Evolutionary conservation across 2,888 invertebrate species (phyloP).

Genomic region (Melipona beecheii): DNA sequence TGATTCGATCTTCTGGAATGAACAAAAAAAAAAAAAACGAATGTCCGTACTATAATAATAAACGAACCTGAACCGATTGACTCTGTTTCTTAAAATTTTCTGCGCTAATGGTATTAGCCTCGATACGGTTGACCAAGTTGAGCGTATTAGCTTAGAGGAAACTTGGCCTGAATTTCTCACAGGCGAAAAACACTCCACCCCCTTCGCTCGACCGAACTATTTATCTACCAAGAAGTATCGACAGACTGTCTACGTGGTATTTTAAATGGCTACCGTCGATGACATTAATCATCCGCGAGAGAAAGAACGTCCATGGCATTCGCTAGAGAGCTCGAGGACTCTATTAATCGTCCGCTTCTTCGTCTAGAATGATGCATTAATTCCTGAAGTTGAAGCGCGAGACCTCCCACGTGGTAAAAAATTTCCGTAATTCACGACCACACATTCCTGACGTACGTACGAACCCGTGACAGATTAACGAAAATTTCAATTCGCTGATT

Average conservation of each 20-base stretch:
- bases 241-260: conserved; percentile 6
- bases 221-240: conserved; percentile 1
- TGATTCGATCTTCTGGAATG: background rate
- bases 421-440: background rate
- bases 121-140: background rate
- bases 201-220: background rate
- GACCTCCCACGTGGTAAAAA: background rate
- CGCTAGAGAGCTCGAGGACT: conserved; percentile 8
- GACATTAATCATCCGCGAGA: conserved; percentile 23
- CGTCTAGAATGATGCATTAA: background rate
- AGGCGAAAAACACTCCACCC: background rate
- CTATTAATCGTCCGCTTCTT: conserved; percentile 8
- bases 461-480: too few species aligned
- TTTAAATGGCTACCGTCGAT: conserved; percentile 21
- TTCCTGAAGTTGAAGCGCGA: background rate
- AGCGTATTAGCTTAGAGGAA: background rate
- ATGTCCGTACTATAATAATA: background rate
- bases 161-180: background rate
- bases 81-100: background rate
- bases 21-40: background rate
- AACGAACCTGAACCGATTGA: background rate
- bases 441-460: background rate
- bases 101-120: background rate
- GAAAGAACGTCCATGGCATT: conserved; percentile 6
- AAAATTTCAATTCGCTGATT: background rate